Conservation (phyloP, 2,797 vertebrate species). For the Ficedula albicollis region DNA sequence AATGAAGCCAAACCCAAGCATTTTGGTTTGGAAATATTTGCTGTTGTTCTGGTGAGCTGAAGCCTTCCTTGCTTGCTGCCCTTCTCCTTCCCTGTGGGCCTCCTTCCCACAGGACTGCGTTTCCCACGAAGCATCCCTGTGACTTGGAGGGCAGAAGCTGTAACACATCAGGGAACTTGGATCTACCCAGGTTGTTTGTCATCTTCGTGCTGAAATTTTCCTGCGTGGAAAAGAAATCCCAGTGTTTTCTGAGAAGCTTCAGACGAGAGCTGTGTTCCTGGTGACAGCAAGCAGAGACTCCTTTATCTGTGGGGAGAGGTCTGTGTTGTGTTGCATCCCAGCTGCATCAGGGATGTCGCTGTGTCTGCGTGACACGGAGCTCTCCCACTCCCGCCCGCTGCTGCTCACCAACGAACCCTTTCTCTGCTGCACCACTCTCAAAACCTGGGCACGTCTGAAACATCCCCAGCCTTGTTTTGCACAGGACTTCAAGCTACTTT, state of each 20-base stretch:
- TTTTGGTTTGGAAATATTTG: slow-evolving; percentile 22
- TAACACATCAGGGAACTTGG: background rate
- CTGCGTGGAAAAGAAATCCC: background rate
- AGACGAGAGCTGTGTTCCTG: background rate
- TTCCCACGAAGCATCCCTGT: background rate
- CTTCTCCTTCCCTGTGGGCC: background rate
- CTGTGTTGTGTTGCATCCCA: background rate
- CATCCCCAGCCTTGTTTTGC: background rate
- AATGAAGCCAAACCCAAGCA: slow-evolving; percentile 4
- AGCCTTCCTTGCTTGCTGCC: background rate
- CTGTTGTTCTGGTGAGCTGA: background rate
- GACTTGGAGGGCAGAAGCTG: background rate
- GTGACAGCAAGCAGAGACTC: background rate
- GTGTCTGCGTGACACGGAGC: background rate
- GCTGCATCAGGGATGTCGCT: background rate
- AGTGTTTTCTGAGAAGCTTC: background rate
- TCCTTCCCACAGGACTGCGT: background rate
- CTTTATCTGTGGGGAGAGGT: background rate
- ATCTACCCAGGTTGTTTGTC: background rate
- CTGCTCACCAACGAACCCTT: background rate
- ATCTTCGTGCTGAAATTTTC: background rate
- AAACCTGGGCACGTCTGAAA: background rate
- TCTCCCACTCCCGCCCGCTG: background rate
- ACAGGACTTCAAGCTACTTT: background rate
- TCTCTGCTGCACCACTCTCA: background rate